Conservation (phyloP, 2,797 vertebrate genomes). For the Brotula barbata region DNA sequence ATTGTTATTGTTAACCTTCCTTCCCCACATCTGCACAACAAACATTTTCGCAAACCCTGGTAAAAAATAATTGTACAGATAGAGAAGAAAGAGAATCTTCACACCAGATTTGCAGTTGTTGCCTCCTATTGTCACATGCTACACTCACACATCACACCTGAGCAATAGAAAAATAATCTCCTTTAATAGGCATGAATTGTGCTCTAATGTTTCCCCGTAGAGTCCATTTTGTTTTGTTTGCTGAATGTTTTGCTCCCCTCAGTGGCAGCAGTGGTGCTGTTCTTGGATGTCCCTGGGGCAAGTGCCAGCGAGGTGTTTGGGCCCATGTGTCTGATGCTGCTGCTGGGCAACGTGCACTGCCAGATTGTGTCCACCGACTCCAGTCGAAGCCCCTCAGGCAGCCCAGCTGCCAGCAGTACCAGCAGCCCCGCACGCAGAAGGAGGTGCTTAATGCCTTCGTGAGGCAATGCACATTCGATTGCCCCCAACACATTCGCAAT, state of each 20-base stretch:
- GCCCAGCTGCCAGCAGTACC: constrained; percentile 71
- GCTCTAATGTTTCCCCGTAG: constrained; percentile 54
- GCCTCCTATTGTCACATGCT: constrained; percentile 21
- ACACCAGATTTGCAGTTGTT: not conserved
- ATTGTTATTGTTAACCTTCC: too few relatives aligned
- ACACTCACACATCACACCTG: constrained; percentile 29
- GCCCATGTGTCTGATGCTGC: constrained; percentile 94
- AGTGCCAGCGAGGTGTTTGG: constrained; percentile 88
- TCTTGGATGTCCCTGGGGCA: constrained; percentile 85
- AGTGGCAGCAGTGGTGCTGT: constrained; percentile 87
- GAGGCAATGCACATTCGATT: constrained; percentile 35
- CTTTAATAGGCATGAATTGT: constrained; percentile 56
- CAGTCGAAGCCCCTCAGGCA: constrained; percentile 76
- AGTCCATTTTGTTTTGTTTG: constrained; percentile 54
- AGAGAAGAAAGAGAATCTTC: not conserved
- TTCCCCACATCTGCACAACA: too few relatives aligned
- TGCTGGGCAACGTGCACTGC: constrained; percentile 97
- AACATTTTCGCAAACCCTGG: too few relatives aligned
- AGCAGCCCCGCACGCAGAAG: constrained; percentile 83
- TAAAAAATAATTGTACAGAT: too few relatives aligned
- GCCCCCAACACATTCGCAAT: constrained; percentile 28
- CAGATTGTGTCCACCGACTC: constrained; percentile 97
- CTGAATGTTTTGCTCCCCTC: constrained; percentile 58
- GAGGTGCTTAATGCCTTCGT: constrained; percentile 80
- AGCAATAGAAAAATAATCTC: constrained; percentile 33